phyloP scores from a whole-genome alignment of 2,113 vertebrate species.

The Hippocampus comes region DNA sequence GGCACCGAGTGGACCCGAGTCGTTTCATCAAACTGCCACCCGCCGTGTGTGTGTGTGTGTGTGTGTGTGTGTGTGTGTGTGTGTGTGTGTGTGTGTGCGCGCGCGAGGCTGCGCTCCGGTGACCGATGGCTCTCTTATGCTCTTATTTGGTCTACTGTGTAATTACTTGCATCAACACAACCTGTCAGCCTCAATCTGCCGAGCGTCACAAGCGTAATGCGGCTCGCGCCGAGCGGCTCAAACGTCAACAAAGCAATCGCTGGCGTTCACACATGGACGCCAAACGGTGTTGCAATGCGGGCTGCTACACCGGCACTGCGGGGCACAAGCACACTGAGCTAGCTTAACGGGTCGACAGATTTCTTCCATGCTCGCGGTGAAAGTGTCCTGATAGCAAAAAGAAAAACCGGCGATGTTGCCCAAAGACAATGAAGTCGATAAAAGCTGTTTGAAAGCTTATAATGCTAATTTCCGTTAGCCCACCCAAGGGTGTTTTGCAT shows the following conservation, averaged over 20 bases:
- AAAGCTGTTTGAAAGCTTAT: too few species aligned
- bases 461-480: too few species aligned
- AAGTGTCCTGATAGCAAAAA: slow-evolving; percentile 1
- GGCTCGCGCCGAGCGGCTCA: slow-evolving; percentile 18
- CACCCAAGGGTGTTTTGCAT: too few species aligned
- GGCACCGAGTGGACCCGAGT: neutral
- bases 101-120: slow-evolving; percentile 23
- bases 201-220: slow-evolving; percentile 30
- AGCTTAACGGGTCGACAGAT: neutral
- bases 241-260: slow-evolving; percentile 27
- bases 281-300: slow-evolving; percentile 5
- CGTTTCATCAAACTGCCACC: slow-evolving; percentile 13
- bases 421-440: neutral
- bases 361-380: neutral
- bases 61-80: neutral
- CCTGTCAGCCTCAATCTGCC: slow-evolving; percentile 59
- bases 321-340: slow-evolving; percentile 9
- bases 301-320: neutral
- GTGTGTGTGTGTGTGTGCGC: neutral
- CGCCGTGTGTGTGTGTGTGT: neutral
- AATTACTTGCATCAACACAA: slow-evolving; percentile 70
- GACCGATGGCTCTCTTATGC: slow-evolving; percentile 62
- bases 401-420: neutral
- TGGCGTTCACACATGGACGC: slow-evolving; percentile 7
- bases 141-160: slow-evolving; percentile 63